A percentile compares a stretch with the other conserved stretches of the same genome.
These are phyloP conservation scores for Melangyna quadrimaculata DNA, from an alignment of 2,888 invertebrate species.

Conservation along the genomic window DNA sequence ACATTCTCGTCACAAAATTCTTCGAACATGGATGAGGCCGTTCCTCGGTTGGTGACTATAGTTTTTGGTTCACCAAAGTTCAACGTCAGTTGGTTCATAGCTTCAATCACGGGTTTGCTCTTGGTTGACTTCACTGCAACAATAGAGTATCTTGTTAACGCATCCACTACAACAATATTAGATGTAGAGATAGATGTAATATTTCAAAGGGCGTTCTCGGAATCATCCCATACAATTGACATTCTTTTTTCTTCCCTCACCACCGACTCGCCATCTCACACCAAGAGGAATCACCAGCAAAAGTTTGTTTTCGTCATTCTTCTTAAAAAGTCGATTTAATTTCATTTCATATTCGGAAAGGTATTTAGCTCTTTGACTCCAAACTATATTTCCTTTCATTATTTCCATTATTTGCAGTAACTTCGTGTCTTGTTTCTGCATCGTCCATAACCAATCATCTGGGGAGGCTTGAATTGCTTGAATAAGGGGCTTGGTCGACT, in stretches of 20 bases:
- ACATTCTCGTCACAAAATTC: constrained; percentile 27
- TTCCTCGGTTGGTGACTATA: constrained; percentile 28
- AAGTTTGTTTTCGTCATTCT: not conserved
- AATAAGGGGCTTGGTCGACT: constrained; percentile 30
- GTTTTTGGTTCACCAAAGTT: constrained; percentile 7
- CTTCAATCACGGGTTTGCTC: constrained; percentile 23
- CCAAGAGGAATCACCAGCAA: constrained; percentile 22
- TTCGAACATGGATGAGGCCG: constrained; percentile 27
- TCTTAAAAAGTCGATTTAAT: constrained; percentile 37
- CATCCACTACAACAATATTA: constrained; percentile 31
- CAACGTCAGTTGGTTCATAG: not conserved
- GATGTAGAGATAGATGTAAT: constrained; percentile 19
- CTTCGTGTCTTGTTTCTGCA: too few species aligned
- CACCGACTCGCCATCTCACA: constrained; percentile 36
- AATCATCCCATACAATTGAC: constrained; percentile 42
- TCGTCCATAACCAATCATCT: too few species aligned
- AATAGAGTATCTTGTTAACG: constrained; percentile 49
- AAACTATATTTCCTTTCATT: not conserved
- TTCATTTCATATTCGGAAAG: constrained; percentile 15
- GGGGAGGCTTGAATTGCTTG: constrained; percentile 24
- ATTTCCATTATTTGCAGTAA: too few species aligned
- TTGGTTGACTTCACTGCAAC: constrained; percentile 45
- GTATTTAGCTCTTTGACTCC: too few species aligned
- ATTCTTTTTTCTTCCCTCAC: constrained; percentile 44
- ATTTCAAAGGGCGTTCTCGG: constrained; percentile 38